These are phyloP conservation scores for Sphaerodactylus townsendi DNA, from an alignment of 2,113 vertebrate species.

Conservation along the genomic window DNA sequence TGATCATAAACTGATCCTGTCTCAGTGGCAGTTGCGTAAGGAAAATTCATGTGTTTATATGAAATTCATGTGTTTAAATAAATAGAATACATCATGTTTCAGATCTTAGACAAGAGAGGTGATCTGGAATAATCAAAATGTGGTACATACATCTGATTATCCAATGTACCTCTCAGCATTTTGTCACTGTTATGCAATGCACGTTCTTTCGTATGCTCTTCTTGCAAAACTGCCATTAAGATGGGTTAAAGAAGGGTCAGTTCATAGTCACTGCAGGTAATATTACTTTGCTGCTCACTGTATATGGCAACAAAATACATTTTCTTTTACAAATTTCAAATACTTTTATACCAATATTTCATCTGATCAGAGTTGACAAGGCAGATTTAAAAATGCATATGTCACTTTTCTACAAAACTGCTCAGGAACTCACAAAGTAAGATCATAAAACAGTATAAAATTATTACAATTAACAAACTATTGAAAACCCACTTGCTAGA, in stretches of 20 bases:
- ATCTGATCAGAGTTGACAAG: too few relatives aligned
- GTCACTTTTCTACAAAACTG: too few relatives aligned
- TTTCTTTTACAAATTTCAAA: too few relatives aligned
- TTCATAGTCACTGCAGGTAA: not conserved
- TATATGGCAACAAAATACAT: not conserved
- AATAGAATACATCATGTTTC: not conserved
- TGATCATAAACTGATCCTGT: not conserved
- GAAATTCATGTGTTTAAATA: not conserved
- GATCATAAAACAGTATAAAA: too few relatives aligned
- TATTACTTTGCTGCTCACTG: not conserved
- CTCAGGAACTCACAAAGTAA: too few relatives aligned
- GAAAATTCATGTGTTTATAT: not conserved
- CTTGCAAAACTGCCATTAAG: not conserved
- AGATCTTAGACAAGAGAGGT: not conserved
- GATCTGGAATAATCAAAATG: not conserved
- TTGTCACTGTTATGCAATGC: not conserved
- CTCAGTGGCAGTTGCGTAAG: not conserved
- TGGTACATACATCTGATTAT: not conserved
- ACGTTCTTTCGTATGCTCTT: not conserved
- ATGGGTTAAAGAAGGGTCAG: not conserved
- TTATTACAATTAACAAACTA: too few relatives aligned
- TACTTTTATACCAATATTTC: too few relatives aligned
- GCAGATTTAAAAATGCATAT: too few relatives aligned
- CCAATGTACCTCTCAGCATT: too few relatives aligned
- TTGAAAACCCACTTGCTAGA: not conserved